Evolutionary conservation across 2,797 vertebrate genomes (phyloP), one percentile per base, ranked within the genome.

Genomic region (Falco cherrug): DNA sequence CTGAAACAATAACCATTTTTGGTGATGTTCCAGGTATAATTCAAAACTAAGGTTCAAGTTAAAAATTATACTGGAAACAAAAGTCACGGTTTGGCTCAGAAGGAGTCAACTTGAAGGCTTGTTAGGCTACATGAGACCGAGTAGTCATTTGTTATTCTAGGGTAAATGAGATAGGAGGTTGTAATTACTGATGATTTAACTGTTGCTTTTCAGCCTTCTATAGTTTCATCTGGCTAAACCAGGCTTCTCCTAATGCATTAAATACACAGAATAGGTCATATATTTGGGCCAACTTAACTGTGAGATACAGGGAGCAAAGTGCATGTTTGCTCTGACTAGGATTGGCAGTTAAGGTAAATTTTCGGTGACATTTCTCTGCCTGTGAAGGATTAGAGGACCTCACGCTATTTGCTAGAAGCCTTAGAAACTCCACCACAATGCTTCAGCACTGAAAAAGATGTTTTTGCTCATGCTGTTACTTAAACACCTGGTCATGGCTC

Each of bases 101-200:
- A 74, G 17, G 28, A 79, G 17, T 83, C 11, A 48, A 31, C 39
- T 14, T 67, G 51, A 86, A 81, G 19, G 41, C 47, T 91, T 94
- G 16, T 61, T 81, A 81, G 50, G 33, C 65, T 71, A 50, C 54
- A 18, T 28, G 29, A 94, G 50, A 56, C 33, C 33, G 12, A 85
- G 37, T 11, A 69, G 22, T 61, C 8, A 54, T 84, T 84, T 84
- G 31, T 69, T 84, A 39, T 76, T 86, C 65, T 43, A 43, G 59
- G 37, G 54, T 16, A 95, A 95, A 93, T 43, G 54, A 79, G 35
- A 81, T 50, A 86, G 13, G 15, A 86, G 80, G 33, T 54, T 89
- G 24, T 61, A 92, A 87, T 92, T 91, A 64, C 57, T 83, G 9
- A 54, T 89, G 18, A 89, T 96, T 91, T 92, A 22, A 65, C 48